phyloP scores from a whole-genome alignment of 1,140 invertebrate species.

The Yoshiicerus persimilis region DNA sequence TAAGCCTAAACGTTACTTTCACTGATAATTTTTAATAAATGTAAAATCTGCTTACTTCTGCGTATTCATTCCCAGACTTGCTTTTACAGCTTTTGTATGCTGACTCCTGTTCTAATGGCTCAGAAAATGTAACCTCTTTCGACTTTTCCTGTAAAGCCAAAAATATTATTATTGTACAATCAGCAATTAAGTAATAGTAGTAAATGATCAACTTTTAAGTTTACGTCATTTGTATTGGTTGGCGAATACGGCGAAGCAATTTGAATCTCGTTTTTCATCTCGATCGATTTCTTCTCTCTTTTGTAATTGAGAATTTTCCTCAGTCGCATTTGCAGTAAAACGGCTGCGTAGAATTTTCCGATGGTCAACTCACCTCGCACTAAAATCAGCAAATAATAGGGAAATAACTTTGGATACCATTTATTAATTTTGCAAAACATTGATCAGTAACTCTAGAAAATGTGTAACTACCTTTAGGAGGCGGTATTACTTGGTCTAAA shows the following conservation, averaged over 20 bases:
- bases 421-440: no score
- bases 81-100: neutral
- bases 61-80: neutral
- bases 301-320: constrained; percentile 92
- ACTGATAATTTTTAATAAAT: no score
- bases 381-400: constrained; percentile 57
- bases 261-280: no score
- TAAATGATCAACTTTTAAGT: no score
- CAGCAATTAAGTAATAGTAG: no score
- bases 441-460: no score
- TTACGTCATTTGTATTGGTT: no score
- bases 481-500: constrained; percentile 97
- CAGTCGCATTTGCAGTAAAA: constrained; percentile 99
- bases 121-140: neutral
- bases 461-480: constrained; percentile 74
- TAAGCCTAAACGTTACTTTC: no score
- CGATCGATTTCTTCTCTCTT: constrained; percentile 53
- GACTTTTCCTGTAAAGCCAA: neutral
- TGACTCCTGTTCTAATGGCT: neutral
- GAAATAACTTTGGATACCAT: no score
- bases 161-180: no score
- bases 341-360: constrained; percentile 99
- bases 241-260: no score
- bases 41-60: no score
- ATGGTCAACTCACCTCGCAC: constrained; percentile 99